Evolutionary conservation across 1,140 invertebrate genomes (phyloP).

Genomic region (Drosophila equinoxialis): DNA sequence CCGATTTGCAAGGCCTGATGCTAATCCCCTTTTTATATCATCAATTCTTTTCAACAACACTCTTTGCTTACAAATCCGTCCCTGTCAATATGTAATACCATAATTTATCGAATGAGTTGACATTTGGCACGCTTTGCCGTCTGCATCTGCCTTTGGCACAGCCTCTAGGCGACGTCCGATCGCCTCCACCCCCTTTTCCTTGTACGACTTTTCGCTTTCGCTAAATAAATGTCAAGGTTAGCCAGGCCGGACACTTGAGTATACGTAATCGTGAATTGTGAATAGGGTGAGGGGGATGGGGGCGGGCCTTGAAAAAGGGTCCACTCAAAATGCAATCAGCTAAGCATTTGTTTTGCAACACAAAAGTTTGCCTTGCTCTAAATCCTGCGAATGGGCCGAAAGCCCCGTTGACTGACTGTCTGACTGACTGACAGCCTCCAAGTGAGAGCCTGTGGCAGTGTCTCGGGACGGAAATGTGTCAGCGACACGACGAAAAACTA

Average conservation of each 20-base stretch:
- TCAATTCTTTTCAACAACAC: too few species aligned
- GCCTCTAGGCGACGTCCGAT: slow-evolving; percentile 29
- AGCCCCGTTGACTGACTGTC: slow-evolving; percentile 29
- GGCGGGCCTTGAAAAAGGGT: not conserved
- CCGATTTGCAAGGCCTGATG: too few species aligned
- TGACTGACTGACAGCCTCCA: slow-evolving; percentile 18
- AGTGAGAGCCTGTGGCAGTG: slow-evolving; percentile 17
- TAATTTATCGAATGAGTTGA: slow-evolving; percentile 54
- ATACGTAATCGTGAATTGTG: not conserved
- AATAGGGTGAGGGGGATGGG: not conserved
- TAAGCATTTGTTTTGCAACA: slow-evolving; percentile 40
- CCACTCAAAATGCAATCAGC: slow-evolving; percentile 56
- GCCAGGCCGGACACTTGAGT: slow-evolving; percentile 29
- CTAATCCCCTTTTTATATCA: too few species aligned
- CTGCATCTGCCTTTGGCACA: slow-evolving; percentile 26
- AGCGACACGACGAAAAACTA: slow-evolving; percentile 55
- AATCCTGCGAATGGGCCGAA: slow-evolving; percentile 36
- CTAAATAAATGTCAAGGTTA: slow-evolving; percentile 63
- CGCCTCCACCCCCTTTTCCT: not conserved
- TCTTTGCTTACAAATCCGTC: not conserved
- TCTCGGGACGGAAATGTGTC: slow-evolving; percentile 25
- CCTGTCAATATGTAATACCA: slow-evolving; percentile 36
- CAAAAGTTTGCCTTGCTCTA: slow-evolving; percentile 42
- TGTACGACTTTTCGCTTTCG: not conserved
- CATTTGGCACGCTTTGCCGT: slow-evolving; percentile 32